A percentile compares a stretch with the other conserved stretches of the same genome.
phyloP scores from a whole-genome alignment of 1,140 invertebrate genomes.

The Drosophila asahinai region DNA sequence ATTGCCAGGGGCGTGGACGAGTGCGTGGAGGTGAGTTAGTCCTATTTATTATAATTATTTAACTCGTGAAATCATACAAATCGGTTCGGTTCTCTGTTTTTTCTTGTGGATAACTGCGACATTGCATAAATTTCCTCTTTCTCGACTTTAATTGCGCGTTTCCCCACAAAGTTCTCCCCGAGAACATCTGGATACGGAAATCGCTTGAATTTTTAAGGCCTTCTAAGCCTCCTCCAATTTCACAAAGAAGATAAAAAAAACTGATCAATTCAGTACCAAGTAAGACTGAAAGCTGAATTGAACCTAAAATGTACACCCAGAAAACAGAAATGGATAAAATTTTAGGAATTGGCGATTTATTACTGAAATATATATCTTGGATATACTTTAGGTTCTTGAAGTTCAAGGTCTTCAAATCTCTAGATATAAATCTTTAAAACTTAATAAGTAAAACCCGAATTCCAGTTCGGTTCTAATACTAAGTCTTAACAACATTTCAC shows the following conservation, averaged over 20 bases:
- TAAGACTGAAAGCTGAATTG: too few species aligned
- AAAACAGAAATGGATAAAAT: too few species aligned
- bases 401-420: too few species aligned
- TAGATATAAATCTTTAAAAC: too few species aligned
- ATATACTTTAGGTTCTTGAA: too few species aligned
- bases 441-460: too few species aligned
- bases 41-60: background rate
- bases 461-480: too few species aligned
- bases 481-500: too few species aligned
- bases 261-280: background rate
- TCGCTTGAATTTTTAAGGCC: background rate
- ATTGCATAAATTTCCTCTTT: constrained; percentile 11
- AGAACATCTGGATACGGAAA: constrained; percentile 12
- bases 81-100: background rate
- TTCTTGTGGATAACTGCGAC: background rate
- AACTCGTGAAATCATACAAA: background rate
- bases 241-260: background rate
- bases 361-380: too few species aligned
- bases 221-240: background rate
- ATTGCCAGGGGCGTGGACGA: constrained; percentile 88
- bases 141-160: background rate
- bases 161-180: background rate
- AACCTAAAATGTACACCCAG: background rate
- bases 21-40: constrained; percentile 87
- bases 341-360: too few species aligned